Evolutionary conservation across 1,140 invertebrate genomes (phyloP).

Genomic region (Pseudachorutes palmiensis): DNA sequence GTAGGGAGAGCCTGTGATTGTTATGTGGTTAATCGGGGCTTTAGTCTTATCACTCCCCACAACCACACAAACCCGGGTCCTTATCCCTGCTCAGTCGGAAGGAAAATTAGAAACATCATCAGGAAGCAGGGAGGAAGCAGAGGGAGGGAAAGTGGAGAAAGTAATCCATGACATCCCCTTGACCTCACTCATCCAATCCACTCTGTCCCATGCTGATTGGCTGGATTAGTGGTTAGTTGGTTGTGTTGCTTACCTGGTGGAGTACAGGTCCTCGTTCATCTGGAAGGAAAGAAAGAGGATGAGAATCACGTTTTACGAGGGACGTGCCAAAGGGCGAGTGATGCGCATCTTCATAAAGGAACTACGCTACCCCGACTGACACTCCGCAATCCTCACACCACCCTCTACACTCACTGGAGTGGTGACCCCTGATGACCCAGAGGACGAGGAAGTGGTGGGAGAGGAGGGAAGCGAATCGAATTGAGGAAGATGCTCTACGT

Average conservation of each 20-base stretch:
- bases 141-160: not conserved
- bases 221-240: too few species aligned
- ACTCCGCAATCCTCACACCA: too few species aligned
- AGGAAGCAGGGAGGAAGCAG: not conserved
- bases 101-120: not conserved
- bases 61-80: not conserved
- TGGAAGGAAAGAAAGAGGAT: conserved; percentile 40
- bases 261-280: conserved; percentile 26
- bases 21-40: too few species aligned
- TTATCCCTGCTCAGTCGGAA: conserved; percentile 3
- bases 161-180: not conserved
- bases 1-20: too few species aligned
- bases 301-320: conserved; percentile 39
- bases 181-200: too few species aligned
- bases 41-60: not conserved
- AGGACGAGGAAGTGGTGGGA: too few species aligned
- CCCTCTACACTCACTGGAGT: too few species aligned
- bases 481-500: too few species aligned
- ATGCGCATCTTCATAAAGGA: conserved; percentile 39
- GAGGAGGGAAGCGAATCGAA: too few species aligned
- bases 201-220: too few species aligned
- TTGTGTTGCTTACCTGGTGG: conserved; percentile 25
- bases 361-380: too few species aligned
- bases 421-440: too few species aligned
- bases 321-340: conserved; percentile 28